Conservation (phyloP, 2,888 invertebrate species). For the Hololepta plana region DNA sequence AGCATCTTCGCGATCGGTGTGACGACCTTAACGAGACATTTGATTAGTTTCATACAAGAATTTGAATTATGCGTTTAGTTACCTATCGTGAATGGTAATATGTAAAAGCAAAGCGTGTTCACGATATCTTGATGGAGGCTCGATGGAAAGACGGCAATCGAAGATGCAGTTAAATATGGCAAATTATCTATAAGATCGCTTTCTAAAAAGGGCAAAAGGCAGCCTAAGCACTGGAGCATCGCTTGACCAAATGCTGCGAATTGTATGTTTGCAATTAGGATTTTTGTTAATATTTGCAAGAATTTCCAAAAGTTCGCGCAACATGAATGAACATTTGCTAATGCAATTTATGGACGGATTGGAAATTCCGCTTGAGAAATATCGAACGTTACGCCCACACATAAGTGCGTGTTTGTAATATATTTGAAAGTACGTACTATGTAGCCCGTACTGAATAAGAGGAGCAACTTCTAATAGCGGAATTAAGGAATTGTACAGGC, state of each 20-base stretch:
- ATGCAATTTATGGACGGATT: slow-evolving; percentile 2
- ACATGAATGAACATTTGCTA: no score
- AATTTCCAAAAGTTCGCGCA: no score
- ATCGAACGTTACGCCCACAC: background rate
- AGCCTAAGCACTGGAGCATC: slow-evolving; percentile 83
- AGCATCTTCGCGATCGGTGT: slow-evolving; percentile 58
- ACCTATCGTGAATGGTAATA: slow-evolving; percentile 92
- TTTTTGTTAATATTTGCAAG: no score
- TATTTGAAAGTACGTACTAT: slow-evolving; percentile 35
- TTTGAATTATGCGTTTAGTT: slow-evolving; percentile 25
- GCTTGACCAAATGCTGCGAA: slow-evolving; percentile 79
- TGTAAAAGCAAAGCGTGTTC: slow-evolving; percentile 85
- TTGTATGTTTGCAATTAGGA: background rate
- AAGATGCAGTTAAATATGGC: slow-evolving; percentile 85
- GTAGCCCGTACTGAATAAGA: slow-evolving; percentile 72
- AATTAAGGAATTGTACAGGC: slow-evolving; percentile 79
- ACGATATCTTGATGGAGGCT: slow-evolving; percentile 88
- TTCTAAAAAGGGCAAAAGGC: slow-evolving; percentile 89
- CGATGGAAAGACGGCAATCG: slow-evolving; percentile 80
- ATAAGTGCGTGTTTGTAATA: background rate
- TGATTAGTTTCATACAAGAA: background rate
- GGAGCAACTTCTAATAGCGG: slow-evolving; percentile 89
- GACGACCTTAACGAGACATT: slow-evolving; percentile 34
- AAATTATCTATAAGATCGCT: slow-evolving; percentile 90
- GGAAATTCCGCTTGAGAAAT: background rate